A percentile compares a stretch with the other conserved stretches of the same genome.
Evolutionary conservation across 2,888 invertebrate species (phyloP).

Genomic region (Unio delphinus): DNA sequence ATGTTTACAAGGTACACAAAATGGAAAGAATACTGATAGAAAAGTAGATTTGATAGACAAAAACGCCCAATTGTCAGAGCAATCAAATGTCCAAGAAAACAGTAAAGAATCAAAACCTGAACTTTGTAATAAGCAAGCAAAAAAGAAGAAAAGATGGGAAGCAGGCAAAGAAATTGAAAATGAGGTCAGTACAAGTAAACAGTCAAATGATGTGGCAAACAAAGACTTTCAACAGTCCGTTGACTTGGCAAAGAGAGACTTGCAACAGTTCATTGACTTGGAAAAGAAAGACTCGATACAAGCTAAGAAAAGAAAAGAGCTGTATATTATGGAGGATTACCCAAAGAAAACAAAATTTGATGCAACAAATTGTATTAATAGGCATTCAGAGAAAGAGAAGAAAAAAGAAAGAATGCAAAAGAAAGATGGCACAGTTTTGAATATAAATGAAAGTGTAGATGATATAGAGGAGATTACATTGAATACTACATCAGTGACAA

Average conservation of each 20-base stretch:
- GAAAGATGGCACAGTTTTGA: neutral
- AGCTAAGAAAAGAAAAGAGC: neutral
- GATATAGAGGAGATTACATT: neutral
- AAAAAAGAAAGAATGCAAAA: neutral
- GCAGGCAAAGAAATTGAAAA: neutral
- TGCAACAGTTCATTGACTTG: neutral
- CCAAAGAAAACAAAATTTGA: neutral
- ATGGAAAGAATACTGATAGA: too few species aligned
- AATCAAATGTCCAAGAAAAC: too few species aligned
- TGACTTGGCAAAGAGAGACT: slow-evolving; percentile 4
- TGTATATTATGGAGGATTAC: neutral
- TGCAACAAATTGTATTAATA: neutral
- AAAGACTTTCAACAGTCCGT: neutral
- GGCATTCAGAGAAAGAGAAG: neutral
- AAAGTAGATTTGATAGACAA: too few species aligned
- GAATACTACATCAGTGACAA: too few species aligned
- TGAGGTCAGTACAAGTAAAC: neutral
- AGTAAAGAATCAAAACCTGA: too few species aligned
- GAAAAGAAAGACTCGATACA: slow-evolving; percentile 8
- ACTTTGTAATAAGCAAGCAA: neutral
- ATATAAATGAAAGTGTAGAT: neutral
- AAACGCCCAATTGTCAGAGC: too few species aligned
- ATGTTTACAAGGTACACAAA: neutral
- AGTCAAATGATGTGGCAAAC: neutral
- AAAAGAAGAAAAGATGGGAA: slow-evolving; percentile 1